Evolutionary conservation across 2,888 invertebrate genomes (phyloP).

Genomic region (Erynnis tages): DNA sequence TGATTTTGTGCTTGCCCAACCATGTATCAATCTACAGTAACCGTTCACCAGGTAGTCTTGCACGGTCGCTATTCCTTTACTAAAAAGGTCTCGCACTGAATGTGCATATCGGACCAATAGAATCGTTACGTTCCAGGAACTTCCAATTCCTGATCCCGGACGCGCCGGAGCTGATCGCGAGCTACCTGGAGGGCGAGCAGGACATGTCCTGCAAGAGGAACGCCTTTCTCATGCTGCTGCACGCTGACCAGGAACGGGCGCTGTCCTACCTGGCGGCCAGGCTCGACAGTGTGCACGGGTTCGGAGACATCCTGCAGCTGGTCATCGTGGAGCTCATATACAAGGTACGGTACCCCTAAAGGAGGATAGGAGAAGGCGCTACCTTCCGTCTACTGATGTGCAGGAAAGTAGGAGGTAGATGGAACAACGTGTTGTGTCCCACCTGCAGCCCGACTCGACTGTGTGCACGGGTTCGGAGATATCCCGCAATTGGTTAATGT

Average conservation of each 20-base stretch:
- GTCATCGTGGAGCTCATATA: slow-evolving; percentile 99
- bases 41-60: no score
- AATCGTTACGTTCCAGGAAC: slow-evolving; percentile 88
- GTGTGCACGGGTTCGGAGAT: slow-evolving; percentile 97
- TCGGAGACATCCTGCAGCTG: slow-evolving; percentile 98
- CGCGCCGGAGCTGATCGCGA: slow-evolving; percentile 97
- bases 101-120: no score
- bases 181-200: slow-evolving; percentile 96
- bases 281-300: slow-evolving; percentile 95
- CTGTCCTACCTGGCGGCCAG: slow-evolving; percentile 95
- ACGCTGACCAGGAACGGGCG: slow-evolving; percentile 97
- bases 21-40: no score
- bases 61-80: no score
- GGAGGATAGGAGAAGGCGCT: no score
- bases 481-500: slow-evolving; percentile 99
- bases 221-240: slow-evolving; percentile 98
- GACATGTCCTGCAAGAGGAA: slow-evolving; percentile 99
- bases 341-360: slow-evolving; percentile 84
- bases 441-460: slow-evolving; percentile 96
- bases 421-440: slow-evolving; percentile 94
- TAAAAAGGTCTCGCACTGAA: no score
- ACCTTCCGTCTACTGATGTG: no score
- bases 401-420: no score
- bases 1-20: no score
- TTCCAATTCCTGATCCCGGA: slow-evolving; percentile 99